Evolutionary conservation across 2,888 invertebrate species (phyloP).

Genomic region (Cyaniris semiargus): DNA sequence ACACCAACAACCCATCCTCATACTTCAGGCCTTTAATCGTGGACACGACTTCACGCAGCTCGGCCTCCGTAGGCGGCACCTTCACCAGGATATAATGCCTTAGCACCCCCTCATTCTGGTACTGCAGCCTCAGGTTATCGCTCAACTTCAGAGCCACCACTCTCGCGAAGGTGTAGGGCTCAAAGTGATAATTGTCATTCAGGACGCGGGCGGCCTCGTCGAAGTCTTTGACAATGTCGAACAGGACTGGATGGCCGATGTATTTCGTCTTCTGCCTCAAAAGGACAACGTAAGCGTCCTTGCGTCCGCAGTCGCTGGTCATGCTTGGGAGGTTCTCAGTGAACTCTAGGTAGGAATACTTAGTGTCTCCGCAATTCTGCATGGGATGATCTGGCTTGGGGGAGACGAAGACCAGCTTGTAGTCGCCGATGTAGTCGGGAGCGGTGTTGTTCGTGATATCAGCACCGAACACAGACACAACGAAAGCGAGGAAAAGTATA

Average conservation of each 20-base stretch:
- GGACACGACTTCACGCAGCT: background rate
- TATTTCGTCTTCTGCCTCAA: background rate
- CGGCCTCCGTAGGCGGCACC: background rate
- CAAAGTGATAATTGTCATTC: background rate
- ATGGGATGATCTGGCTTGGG: background rate
- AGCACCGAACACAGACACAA: background rate
- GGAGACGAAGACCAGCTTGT: background rate
- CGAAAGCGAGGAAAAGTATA: background rate
- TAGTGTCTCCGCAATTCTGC: background rate
- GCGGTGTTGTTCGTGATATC: background rate
- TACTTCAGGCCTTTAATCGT: background rate
- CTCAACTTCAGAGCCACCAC: conserved; percentile 11
- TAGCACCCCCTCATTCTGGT: conserved; percentile 2
- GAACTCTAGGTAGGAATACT: background rate
- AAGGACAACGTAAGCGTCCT: background rate
- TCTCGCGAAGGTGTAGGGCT: background rate
- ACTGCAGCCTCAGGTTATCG: conserved; percentile 22
- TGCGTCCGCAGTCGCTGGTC: background rate
- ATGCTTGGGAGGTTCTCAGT: background rate
- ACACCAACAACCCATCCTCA: background rate
- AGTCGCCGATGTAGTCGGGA: background rate
- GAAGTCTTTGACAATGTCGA: background rate
- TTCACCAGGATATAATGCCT: conserved; percentile 18
- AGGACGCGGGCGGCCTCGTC: background rate
- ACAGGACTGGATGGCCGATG: background rate